phyloP scores from a whole-genome alignment of 2,797 vertebrate species.

The Melopsittacus undulatus region DNA sequence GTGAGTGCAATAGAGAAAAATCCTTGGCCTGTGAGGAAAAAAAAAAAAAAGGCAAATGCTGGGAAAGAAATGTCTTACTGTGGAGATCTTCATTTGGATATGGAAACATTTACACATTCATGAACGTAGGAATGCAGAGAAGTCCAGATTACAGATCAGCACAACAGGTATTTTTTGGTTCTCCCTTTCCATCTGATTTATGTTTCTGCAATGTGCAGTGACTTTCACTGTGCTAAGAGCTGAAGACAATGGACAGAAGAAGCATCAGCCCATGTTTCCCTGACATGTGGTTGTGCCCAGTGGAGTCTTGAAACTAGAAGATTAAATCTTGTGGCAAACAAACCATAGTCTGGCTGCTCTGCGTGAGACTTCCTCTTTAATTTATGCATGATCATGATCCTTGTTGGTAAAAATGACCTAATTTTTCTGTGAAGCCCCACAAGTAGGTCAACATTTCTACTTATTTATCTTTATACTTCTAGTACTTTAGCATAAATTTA shows the following conservation, averaged over 20 bases:
- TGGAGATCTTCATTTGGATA: not conserved
- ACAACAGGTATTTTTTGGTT: not conserved
- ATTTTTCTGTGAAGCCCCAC: not conserved
- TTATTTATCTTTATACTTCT: not conserved
- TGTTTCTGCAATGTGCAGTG: not conserved
- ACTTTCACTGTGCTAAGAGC: not conserved
- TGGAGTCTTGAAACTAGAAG: not conserved
- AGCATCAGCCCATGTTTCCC: not conserved
- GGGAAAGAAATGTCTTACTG: not conserved
- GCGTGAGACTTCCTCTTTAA: not conserved
- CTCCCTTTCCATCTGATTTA: not conserved
- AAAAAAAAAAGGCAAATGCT: not conserved
- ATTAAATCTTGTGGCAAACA: not conserved
- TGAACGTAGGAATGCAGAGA: not conserved
- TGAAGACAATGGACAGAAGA: not conserved
- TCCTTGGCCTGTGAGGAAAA: too few relatives aligned
- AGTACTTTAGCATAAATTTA: not conserved
- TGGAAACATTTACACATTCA: not conserved
- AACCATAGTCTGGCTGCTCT: not conserved
- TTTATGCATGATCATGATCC: not conserved
- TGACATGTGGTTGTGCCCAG: not conserved
- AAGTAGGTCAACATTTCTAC: not conserved
- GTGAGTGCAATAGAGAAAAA: not conserved
- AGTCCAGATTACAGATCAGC: not conserved
- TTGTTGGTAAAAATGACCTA: not conserved